Conservation (phyloP, 2,113 vertebrate species). For the Xenopus borealis region DNA sequence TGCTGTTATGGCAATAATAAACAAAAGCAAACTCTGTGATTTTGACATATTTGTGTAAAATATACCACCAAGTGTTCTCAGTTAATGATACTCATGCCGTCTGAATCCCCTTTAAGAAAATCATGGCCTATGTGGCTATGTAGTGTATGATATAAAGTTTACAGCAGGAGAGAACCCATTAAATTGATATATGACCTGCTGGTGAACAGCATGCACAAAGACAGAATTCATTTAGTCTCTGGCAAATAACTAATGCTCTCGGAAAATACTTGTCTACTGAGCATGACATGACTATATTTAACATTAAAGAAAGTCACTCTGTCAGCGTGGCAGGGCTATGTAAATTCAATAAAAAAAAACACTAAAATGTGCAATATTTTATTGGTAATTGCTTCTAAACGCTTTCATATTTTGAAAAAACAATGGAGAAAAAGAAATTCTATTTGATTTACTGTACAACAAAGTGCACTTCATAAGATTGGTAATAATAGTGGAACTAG, state of each 20-base stretch:
- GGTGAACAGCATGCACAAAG: conserved; percentile 8
- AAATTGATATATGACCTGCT: conserved; percentile 14
- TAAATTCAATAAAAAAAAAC: neutral
- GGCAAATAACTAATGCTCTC: conserved; percentile 12
- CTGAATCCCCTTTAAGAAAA: conserved; percentile 1
- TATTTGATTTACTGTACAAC: too few species aligned
- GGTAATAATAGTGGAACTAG: too few species aligned
- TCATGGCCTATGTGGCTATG: neutral
- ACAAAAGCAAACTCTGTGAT: too few species aligned
- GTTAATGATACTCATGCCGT: too few species aligned
- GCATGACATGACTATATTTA: neutral
- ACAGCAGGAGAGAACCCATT: conserved; percentile 14
- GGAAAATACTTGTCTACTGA: conserved; percentile 1
- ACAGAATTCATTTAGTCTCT: conserved; percentile 3
- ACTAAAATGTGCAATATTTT: neutral
- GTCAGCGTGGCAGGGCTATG: neutral
- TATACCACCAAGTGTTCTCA: too few species aligned
- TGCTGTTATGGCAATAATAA: too few species aligned
- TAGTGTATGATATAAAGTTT: conserved; percentile 3
- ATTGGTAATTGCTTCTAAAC: neutral
- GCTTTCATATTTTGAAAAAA: too few species aligned
- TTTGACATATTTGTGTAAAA: too few species aligned
- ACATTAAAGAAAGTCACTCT: neutral
- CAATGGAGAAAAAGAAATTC: too few species aligned
- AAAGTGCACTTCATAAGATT: too few species aligned